A percentile compares a stretch with the other conserved stretches of the same genome.
These are phyloP conservation scores for Chlorops oryzae DNA, from an alignment of 1,140 invertebrate genomes.

Conservation along the genomic window DNA sequence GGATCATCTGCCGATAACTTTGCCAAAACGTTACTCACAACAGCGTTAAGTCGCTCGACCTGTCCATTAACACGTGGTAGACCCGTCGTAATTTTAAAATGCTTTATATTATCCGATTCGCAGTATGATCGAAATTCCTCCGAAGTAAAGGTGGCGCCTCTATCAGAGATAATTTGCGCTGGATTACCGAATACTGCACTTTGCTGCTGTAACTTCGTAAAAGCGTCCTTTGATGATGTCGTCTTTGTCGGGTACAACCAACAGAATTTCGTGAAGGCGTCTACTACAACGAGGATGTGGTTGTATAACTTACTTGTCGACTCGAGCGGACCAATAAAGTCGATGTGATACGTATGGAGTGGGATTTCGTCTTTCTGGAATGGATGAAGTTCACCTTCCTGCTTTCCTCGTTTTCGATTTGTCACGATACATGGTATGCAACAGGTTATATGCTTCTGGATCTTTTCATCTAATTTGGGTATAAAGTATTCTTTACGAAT, in stretches of 20 bases:
- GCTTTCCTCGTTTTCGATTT: slow-evolving; percentile 37
- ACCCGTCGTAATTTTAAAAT: too few relatives aligned
- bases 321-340: slow-evolving; percentile 24
- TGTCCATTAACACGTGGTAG: too few relatives aligned
- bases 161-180: too few relatives aligned
- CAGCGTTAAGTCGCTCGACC: slow-evolving; percentile 22
- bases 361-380: slow-evolving; percentile 31
- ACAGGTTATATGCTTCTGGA: slow-evolving; percentile 29
- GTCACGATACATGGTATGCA: slow-evolving; percentile 40
- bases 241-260: slow-evolving; percentile 42
- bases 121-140: too few relatives aligned
- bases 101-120: too few relatives aligned
- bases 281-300: slow-evolving; percentile 29
- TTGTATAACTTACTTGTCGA: slow-evolving; percentile 33
- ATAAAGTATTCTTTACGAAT: slow-evolving; percentile 46
- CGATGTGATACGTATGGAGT: slow-evolving; percentile 20
- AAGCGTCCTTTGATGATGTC: slow-evolving; percentile 26
- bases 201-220: slow-evolving; percentile 4
- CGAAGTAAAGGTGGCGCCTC: too few relatives aligned
- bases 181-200: too few relatives aligned
- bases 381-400: slow-evolving; percentile 39
- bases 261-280: slow-evolving; percentile 25
- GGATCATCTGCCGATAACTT: slow-evolving; percentile 4
- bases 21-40: slow-evolving; percentile 15
- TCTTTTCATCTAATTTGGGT: slow-evolving; percentile 32